Evolutionary conservation across 2,113 vertebrate genomes (phyloP), one percentile per base, ranked within the genome.

Genomic region (Patagioenas fasciata): DNA sequence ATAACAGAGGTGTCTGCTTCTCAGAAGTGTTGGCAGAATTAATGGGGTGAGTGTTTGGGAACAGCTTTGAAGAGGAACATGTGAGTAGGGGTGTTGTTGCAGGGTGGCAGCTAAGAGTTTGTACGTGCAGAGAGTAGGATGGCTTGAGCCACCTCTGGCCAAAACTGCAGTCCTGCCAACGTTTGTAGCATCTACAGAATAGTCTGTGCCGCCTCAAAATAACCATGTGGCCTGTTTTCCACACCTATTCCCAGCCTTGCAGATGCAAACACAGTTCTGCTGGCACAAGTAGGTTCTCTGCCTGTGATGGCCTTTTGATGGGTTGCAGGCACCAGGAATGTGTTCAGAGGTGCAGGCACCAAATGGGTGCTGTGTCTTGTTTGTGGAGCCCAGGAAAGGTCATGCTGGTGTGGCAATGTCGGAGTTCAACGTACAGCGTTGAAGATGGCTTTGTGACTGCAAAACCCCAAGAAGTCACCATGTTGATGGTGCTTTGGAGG

Each of bases 1-100:
- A 47, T 89, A 89, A 86, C 47, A 78, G 69, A 92, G n/a, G 53
- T 91, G 61, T 62, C 89, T 93, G 57, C 53, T 79, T 85, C 83
- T 92, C 38, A 86, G 85, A 94, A 94, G n/a, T 57, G 24, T 50
- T 86, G 83, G 31, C 26, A 62, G 53, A 42, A 82, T 87, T 88
- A 94, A 65, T 71, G 72, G 40, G 3, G 40, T 44, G 51, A 87
- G 47, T 24, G 10, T 61, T 91, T 57, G 61, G 64, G 54, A 80
- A 88, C 34, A 0, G 0, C 89, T 96, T 92, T 90, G 73, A 92
- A 84, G 72, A 85, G n/a, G 8, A 85, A 32, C 8, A 20, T 5
- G 0, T 60, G 72, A 62, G 36, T 19, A 40, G 32, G 87, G 66
- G 44, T 57, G 32, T 13, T 51, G 38, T 60, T 84, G 38, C n/a